Conservation (phyloP, 1,140 invertebrate genomes). For the Zaprionus taronus region DNA sequence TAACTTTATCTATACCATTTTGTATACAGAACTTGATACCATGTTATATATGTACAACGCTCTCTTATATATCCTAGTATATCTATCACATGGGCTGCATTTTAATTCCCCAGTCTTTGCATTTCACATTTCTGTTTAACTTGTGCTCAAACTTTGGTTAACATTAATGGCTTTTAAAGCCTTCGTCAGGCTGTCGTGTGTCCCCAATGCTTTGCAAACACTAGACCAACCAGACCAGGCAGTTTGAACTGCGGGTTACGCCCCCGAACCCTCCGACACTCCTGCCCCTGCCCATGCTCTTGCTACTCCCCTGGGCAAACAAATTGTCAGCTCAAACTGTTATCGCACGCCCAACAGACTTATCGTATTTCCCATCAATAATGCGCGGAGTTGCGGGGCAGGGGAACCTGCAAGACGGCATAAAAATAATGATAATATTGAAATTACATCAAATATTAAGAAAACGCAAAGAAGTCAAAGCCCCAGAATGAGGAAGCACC, state of each 20-base stretch:
- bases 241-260: constrained; percentile 1
- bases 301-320: constrained; percentile 18
- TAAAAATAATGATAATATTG: constrained; percentile 32
- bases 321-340: constrained; percentile 41
- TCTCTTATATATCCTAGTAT: background rate
- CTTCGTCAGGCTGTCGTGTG: constrained; percentile 13
- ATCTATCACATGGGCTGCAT: background rate
- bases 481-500: background rate
- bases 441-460: constrained; percentile 35
- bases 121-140: constrained; percentile 24
- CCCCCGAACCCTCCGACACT: background rate
- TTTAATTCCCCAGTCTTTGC: background rate
- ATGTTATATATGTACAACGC: background rate
- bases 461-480: background rate
- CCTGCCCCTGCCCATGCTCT: background rate
- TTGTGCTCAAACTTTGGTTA: constrained; percentile 31
- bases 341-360: constrained; percentile 39
- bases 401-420: background rate
- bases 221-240: constrained; percentile 25
- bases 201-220: constrained; percentile 33
- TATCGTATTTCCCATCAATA: constrained; percentile 56
- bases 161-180: constrained; percentile 54
- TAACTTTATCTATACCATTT: background rate
- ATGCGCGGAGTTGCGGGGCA: background rate
- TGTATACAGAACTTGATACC: background rate